Base-by-base conservation (phyloP, 2,888 invertebrate species). In the Synergus umbraculus region DNA sequence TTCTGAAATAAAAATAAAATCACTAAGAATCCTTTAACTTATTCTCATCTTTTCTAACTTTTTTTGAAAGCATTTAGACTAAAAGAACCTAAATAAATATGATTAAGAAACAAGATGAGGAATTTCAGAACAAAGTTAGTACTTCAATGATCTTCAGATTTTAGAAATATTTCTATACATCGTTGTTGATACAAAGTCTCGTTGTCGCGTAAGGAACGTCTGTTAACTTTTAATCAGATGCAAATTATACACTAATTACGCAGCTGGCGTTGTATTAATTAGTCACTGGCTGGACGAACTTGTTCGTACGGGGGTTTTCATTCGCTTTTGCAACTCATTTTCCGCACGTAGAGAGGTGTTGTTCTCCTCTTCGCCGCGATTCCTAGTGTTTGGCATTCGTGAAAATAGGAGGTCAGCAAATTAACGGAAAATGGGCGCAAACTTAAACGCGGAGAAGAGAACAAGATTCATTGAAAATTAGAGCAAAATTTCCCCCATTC, bases 161-260 rank as follows among this genome's bases (percentile, higher is more conserved):
- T 46, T 46, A 9, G 46, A 10, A 29, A 63, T 29, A 10, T 63
- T 63, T 63, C 63, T 29, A 18, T 29, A 2, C 18, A 5, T 63
- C 22, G 29, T 63, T 63, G 63, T 29, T 13, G 22, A 60, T 29
- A 10, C 63, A 46, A 18, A 44, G 44, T 44, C 22, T 49, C 46
- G 46, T 46, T 44, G 81, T 77, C 82, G 81, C 78, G 81, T 81
- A 77, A 63, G 65, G 82, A 79, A 80, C 79, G 81, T 79, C 81
- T 81, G 86, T 87, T 87, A 88, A 87, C 87, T 88, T 89, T 89
- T 87, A 89, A 89, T 89, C 87, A 88, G 85, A 89, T 89, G 89
- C 87, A 88, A 89, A 88, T 89, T 87, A 85, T 84, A 83, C 84
- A 84, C 86, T 89, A 89, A 89, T 89, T 88, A 88, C 88, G 82